Evolutionary conservation across 2,113 vertebrate genomes (phyloP).

Genomic region (Pseudolaguvia tuberculata): DNA sequence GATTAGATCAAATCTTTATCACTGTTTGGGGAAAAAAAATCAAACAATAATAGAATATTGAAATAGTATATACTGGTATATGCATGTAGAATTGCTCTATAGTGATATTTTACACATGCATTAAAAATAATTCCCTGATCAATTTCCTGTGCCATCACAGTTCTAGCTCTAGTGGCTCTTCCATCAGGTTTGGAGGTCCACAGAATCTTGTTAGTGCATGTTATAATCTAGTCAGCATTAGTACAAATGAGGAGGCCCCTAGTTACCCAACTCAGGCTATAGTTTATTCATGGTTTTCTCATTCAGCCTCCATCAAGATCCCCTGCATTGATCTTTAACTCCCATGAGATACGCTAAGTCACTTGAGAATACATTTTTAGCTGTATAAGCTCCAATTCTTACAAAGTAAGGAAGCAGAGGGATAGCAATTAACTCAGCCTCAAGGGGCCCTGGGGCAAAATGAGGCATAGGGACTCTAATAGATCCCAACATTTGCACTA

Average conservation of each 20-base stretch:
- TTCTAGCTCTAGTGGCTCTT: constrained; percentile 4
- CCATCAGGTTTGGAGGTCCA: constrained; percentile 19
- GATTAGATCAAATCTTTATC: background rate
- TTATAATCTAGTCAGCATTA: constrained; percentile 43
- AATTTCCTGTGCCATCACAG: background rate
- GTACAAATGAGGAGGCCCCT: constrained; percentile 45
- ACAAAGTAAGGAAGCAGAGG: constrained; percentile 36
- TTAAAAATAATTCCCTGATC: background rate
- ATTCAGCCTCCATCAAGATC: constrained; percentile 45
- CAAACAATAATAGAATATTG: background rate
- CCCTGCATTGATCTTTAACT: constrained; percentile 41
- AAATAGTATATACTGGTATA: background rate
- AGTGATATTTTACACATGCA: background rate
- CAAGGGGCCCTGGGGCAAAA: constrained; percentile 34
- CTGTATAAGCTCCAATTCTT: constrained; percentile 23
- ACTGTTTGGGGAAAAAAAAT: background rate
- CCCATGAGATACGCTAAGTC: constrained; percentile 23
- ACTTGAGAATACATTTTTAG: constrained; percentile 38
- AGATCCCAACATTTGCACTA: background rate
- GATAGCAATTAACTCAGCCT: constrained; percentile 46
- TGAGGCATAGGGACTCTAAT: constrained; percentile 8
- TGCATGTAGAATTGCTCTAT: too few species aligned
- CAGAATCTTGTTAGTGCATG: constrained; percentile 39
- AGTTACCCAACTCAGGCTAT: constrained; percentile 31
- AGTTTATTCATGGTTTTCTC: constrained; percentile 48